Conservation (phyloP, 2,888 invertebrate species). For the Brachypalpus laphriformis region DNA sequence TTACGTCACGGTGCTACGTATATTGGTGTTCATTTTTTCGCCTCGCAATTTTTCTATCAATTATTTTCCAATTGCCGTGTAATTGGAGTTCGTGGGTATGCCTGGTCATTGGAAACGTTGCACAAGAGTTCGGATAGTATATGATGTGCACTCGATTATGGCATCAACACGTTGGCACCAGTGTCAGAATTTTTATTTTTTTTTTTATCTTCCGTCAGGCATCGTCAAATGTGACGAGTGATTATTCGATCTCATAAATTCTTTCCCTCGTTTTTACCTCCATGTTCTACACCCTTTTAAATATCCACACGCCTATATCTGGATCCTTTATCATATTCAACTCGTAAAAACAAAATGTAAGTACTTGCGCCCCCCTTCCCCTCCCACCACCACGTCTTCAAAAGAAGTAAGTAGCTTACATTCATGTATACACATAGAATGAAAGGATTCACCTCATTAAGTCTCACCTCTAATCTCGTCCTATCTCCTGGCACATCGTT, state of each 20-base stretch:
- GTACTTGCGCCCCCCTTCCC: background rate
- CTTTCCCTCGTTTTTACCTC: too few species aligned
- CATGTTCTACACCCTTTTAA: too few species aligned
- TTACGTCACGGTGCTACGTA: too few species aligned
- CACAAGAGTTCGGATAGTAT: background rate
- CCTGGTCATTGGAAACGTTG: background rate
- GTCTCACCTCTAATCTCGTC: constrained; percentile 64
- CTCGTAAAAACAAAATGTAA: background rate
- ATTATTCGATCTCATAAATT: background rate
- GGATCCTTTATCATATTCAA: background rate
- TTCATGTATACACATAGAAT: constrained; percentile 13
- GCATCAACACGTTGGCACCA: constrained; percentile 14
- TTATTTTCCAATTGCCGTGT: constrained; percentile 28
- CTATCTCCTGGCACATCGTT: constrained; percentile 53
- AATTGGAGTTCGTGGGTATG: background rate
- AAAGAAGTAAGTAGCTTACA: background rate
- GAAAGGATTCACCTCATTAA: constrained; percentile 70
- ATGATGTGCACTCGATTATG: background rate
- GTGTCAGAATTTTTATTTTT: background rate
- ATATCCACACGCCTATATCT: too few species aligned
- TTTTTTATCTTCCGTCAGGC: too few species aligned
- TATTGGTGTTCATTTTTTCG: too few species aligned
- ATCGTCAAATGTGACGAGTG: background rate
- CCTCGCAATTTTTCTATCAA: constrained; percentile 23
- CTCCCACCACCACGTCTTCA: background rate